phyloP scores from a whole-genome alignment of 2,888 invertebrate genomes.

The Drosophila merina region DNA sequence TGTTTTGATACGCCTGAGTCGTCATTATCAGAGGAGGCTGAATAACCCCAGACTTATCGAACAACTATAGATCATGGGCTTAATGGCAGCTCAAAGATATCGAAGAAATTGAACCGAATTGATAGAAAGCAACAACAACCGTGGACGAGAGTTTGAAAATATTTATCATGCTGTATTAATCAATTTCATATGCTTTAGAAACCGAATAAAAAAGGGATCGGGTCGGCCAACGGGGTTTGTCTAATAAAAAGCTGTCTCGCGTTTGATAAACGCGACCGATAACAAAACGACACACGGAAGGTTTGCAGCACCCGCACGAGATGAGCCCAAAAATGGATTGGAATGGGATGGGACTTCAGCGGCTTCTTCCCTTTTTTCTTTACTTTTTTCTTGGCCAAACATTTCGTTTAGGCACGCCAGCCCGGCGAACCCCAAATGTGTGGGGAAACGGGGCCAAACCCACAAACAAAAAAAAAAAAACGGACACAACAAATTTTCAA shows the following conservation, averaged over 20 bases:
- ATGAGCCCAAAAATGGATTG: conserved; percentile 24
- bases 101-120: conserved; percentile 38
- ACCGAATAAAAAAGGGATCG: conserved; percentile 6
- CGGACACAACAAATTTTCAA: conserved; percentile 30
- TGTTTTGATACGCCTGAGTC: conserved; percentile 29
- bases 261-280: conserved; percentile 68
- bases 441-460: conserved; percentile 69
- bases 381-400: conserved; percentile 36
- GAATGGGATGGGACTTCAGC: conserved; percentile 39
- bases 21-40: conserved; percentile 32
- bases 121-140: conserved; percentile 36
- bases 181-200: conserved; percentile 68
- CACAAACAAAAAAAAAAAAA: conserved; percentile 16
- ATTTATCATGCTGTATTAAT: conserved; percentile 76
- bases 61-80: conserved; percentile 67
- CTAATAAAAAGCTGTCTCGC: conserved; percentile 65
- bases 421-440: conserved; percentile 38
- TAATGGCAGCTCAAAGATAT: conserved; percentile 59
- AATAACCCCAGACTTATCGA: conserved; percentile 49
- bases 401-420: conserved; percentile 70
- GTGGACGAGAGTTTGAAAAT: conserved; percentile 47
- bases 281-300: conserved; percentile 44
- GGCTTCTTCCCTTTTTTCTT: conserved; percentile 32
- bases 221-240: conserved; percentile 33
- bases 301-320: conserved; percentile 46